Base-by-base conservation (phyloP, 2,797 vertebrate species). In the Hoplostethus atlanticus region DNA sequence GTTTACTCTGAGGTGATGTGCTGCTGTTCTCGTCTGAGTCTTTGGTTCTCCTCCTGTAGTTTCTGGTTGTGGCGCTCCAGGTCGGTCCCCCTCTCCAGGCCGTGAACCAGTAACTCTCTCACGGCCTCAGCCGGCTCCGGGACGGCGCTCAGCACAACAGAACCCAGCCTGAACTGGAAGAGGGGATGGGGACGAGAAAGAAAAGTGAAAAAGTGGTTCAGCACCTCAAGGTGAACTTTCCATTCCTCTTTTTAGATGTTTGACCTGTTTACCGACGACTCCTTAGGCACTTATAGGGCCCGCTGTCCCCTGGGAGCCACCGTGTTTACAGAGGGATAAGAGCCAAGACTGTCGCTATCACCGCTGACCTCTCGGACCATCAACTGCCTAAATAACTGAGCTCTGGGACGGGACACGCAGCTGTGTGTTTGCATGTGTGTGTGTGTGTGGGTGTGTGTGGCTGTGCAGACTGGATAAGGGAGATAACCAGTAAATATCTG, bases 111-210 rank as follows among this genome's bases (percentile, higher is more conserved):
- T 36, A 98, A 76, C 10, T 95, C 91, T 79, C 88, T 95, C 57
- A 98, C 89, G 4, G 93, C 93, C 65, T 94, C 92, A 1, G 68
- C 71, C 0, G 97, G 92, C 57, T 84, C 91, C 0, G 70, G 68
- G 68, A 95, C 90, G 2, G 90, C 85, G 30, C 82, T 71, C 71
- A 99, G 89, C n/a, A 71, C 74, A 53, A 96, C 89, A 28, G 94
- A 96, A 38, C 96, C 97, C 86, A 98, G 91, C 71, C 91, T 92
- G 86, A 98, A 98, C 98, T 99, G 90, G 79, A 57, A 15, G 2
- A 47, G 8, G 13, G 0, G 44, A 42, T 50, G 21, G 21, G 2
- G 6, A n/a, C 12, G 13, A 21, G 36, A 30, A 50, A 30, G 3
- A 16, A 10, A 54, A 17, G 46, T 51, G 15, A 25, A 7, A 30